A percentile compares a stretch with the other conserved stretches of the same genome.
Conservation (phyloP, 2,113 vertebrate genomes). For the Parus major region DNA sequence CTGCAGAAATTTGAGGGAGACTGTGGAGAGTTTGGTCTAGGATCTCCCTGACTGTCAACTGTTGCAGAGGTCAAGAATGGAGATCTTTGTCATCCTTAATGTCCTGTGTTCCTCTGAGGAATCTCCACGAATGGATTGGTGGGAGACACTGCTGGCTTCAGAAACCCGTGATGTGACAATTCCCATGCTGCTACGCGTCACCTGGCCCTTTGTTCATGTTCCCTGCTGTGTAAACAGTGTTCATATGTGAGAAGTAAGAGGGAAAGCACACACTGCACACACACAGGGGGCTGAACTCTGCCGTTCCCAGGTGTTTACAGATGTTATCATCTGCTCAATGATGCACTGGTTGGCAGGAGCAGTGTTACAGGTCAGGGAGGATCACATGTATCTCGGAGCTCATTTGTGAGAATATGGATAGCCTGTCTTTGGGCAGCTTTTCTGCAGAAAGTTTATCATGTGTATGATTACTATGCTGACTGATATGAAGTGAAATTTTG, state of each 20-base stretch:
- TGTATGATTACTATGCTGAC: not conserved
- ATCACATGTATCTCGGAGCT: not conserved
- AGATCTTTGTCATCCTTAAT: not conserved
- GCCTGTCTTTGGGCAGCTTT: not conserved
- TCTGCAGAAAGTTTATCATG: not conserved
- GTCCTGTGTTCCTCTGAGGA: not conserved
- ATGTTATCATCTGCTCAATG: not conserved
- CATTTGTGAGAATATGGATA: not conserved
- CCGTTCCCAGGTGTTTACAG: not conserved
- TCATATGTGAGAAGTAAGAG: not conserved
- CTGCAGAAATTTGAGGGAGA: not conserved
- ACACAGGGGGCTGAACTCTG: fast-evolving
- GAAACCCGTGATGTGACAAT: not conserved
- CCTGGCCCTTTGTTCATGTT: not conserved
- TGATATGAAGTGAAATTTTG: not conserved
- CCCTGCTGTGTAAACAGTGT: not conserved
- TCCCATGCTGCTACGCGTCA: fast-evolving
- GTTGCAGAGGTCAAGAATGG: not conserved
- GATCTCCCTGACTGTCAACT: not conserved
- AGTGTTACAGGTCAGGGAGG: not conserved
- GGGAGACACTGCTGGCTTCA: not conserved
- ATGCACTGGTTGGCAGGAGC: not conserved
- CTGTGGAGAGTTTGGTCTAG: not conserved
- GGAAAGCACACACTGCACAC: not conserved
- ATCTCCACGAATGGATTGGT: not conserved